These are phyloP conservation scores for Gallinago media DNA, from an alignment of 2,113 vertebrate genomes.

Conservation along the genomic window DNA sequence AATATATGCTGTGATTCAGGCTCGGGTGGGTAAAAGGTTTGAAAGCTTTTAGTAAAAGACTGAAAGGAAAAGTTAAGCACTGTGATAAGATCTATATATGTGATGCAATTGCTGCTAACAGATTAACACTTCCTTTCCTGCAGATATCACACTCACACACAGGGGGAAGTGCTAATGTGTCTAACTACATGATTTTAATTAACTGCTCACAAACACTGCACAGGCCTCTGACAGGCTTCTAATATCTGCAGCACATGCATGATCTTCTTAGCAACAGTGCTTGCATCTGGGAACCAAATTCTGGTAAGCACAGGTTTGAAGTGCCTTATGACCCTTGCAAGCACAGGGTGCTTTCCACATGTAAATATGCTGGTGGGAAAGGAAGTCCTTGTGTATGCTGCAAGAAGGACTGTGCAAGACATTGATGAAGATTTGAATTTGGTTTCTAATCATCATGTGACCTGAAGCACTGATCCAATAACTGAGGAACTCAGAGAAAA, in stretches of 20 bases:
- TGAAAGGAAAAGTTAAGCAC: slow-evolving; percentile 34
- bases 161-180: background rate
- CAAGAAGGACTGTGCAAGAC: background rate
- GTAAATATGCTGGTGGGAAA: background rate
- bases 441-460: background rate
- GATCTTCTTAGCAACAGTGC: background rate
- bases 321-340: background rate
- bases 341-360: background rate
- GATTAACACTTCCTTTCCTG: background rate
- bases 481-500: background rate
- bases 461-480: background rate
- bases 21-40: background rate
- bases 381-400: background rate
- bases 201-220: background rate
- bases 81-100: background rate
- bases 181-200: background rate
- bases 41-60: background rate
- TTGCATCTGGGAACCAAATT: background rate
- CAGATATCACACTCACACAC: background rate
- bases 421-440: background rate
- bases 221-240: background rate
- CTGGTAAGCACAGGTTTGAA: background rate
- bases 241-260: background rate
- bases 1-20: background rate
- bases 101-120: background rate